A percentile compares a stretch with the other conserved stretches of the same genome.
Conservation (phyloP, 2,888 invertebrate species). For the Anoncus sp. region DNA sequence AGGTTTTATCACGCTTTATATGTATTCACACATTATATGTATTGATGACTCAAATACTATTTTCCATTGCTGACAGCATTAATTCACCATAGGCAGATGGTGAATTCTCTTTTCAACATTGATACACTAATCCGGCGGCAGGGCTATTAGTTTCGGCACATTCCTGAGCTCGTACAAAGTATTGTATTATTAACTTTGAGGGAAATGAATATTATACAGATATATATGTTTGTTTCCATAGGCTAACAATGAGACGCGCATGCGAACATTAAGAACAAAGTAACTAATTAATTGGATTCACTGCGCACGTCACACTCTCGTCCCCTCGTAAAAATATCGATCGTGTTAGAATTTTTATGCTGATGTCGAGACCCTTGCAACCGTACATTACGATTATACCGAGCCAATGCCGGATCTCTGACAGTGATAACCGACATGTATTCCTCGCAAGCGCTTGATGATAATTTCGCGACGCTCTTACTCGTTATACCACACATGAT, state of each 20-base stretch:
- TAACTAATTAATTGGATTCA: conserved; percentile 65
- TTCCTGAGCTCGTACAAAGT: background rate
- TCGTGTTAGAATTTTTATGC: conserved; percentile 54
- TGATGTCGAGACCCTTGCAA: conserved; percentile 17
- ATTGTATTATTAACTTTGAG: background rate
- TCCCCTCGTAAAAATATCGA: conserved; percentile 57
- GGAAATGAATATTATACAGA: background rate
- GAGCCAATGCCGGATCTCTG: conserved; percentile 49
- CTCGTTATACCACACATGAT: conserved; percentile 26
- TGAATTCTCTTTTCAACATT: no score
- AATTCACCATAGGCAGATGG: no score
- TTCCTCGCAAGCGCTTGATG: conserved; percentile 19
- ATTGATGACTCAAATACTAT: no score
- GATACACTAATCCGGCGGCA: no score
- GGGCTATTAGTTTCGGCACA: no score
- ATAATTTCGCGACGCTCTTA: conserved; percentile 58
- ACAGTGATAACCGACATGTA: conserved; percentile 45
- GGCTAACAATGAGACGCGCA: conserved; percentile 29
- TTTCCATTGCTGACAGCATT: no score
- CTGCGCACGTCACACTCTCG: conserved; percentile 27
- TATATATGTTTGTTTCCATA: background rate
- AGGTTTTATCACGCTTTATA: background rate
- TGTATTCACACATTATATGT: no score
- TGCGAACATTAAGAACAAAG: conserved; percentile 48
- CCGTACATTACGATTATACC: conserved; percentile 21